Evolutionary conservation across 2,888 invertebrate genomes (phyloP), one percentile per base, ranked within the genome.

Genomic region (Caenorhabditis zanzibari): DNA sequence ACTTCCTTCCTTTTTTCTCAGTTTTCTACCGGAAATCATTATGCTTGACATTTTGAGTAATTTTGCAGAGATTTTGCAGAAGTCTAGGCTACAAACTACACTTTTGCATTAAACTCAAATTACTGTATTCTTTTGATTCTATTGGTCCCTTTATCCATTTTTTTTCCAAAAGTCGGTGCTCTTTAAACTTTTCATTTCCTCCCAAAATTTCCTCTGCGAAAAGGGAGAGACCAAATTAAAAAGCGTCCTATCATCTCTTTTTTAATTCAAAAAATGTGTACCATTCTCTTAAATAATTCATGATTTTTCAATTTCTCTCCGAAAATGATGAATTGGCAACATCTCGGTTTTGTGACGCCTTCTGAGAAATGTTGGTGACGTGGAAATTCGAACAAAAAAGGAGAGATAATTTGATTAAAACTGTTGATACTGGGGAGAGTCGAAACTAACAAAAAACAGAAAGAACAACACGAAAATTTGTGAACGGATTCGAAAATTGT

Each of bases 261-360:
- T 68, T n/a, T 2, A 19, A 24, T 32, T 10, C 32, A 47, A 72
- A 44, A 47, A 49, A 58, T 59, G 26, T 49, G 41, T 61, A 49
- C 56, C 41, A 47, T 35, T 73, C 35, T 28, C n/a, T 2, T 72
- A 4, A 47, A 59, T 72, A 38, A 68, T 68, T 68, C 7, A 68
- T 52, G 2, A 38, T 38, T 38, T 38, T 38, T 38, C 10, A 54
- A 32, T 19, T 68, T 68, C 68, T 26, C 54, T 44, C 32, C 68
- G 14, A 68, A 68, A 38, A 54, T 68, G 68, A 68, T 68, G 52
- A 68, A 68, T 68, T 68, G 68, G 68, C 54, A 52, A 68, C 68
- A 68, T 68, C 38, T 38, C 54, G 38, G 22, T 68, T 68, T 35
- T 19, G 32, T 54, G 68, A 54, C 68, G 44, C 52, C 68, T 68